Conservation (phyloP, 2,888 invertebrate species). For the Tetramorium bicarinatum region DNA sequence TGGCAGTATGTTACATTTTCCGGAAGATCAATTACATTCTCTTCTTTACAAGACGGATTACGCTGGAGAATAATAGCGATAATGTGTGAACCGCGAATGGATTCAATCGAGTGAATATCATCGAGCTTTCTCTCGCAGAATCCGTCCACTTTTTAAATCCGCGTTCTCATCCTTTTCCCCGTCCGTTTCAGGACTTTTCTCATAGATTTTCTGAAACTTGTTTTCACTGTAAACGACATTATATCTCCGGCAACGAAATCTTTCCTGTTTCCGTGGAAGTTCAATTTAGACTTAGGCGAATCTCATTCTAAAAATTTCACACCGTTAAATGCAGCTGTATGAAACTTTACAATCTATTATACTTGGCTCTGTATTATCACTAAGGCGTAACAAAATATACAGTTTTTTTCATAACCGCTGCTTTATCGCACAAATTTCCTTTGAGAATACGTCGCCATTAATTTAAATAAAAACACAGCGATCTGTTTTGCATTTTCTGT, state of each 20-base stretch:
- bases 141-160: not conserved
- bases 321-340: not conserved
- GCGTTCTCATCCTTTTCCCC: not conserved
- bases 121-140: not conserved
- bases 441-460: not conserved
- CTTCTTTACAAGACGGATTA: not conserved
- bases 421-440: not conserved
- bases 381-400: not conserved
- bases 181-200: slow-evolving; percentile 13
- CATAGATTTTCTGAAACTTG: slow-evolving; percentile 32
- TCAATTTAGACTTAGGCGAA: slow-evolving; percentile 8
- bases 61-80: slow-evolving; percentile 11
- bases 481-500: not conserved
- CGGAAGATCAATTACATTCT: not conserved
- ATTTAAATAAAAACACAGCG: slow-evolving; percentile 19
- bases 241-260: slow-evolving; percentile 26
- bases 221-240: slow-evolving; percentile 28
- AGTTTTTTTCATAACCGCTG: not conserved
- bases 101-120: slow-evolving; percentile 24
- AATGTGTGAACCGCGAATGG: not conserved
- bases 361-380: not conserved
- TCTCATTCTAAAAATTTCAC: slow-evolving; percentile 1
- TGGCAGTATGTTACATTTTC: not conserved
- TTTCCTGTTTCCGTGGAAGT: slow-evolving; percentile 4
- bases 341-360: slow-evolving; percentile 11